Base-by-base conservation (phyloP, 2,888 invertebrate genomes). In the Rhyacophila evoluta region DNA sequence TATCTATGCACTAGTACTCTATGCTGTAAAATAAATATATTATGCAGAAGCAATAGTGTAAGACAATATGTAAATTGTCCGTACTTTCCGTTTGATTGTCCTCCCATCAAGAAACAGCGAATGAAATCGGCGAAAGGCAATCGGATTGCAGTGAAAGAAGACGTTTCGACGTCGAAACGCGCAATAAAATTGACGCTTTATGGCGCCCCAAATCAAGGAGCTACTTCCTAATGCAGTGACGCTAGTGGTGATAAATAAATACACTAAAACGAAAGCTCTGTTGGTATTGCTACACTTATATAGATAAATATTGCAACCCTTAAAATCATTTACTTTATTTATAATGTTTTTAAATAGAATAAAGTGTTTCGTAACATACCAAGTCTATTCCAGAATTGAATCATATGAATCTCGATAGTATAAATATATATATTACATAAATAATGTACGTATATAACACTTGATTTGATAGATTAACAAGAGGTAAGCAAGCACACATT, bases 151-250 rank as follows among this genome's bases (percentile, higher is more conserved):
- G 74, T 81, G 78, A 81, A 81, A 78, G 41, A 79, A 80, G 77
- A 78, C 80, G 36, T 78, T 80, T 39, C 55, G 73, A 37, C 70
- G 19, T 10, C 19, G 55, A 68, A 78, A 38, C 75, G 78, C 72
- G 73, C 80, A 78, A 81, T 81, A 81, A 81, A 81, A 81, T 78
- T 75, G 78, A 28, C 38, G 73, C 69, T 78, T 81, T 81, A 80
- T 78, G 75, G 78, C 78, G 70, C 71, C 39, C 69, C 70, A 72
- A 70, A 39, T 55, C 55, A 55, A 55, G 55, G 19, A 55, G 15
- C 55, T 55, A 12, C 25, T 55, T 55, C 19, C 19, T 19, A 55
- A 19, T 55, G 55, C 55, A 55, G 55, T 55, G 55, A 25, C 55
- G 55, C 8, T 8, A 55, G 15, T 19, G 1, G 55, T 19, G 29